These are phyloP conservation scores for Brachylomia viminalis DNA, from an alignment of 2,888 invertebrate genomes.

Conservation along the genomic window DNA sequence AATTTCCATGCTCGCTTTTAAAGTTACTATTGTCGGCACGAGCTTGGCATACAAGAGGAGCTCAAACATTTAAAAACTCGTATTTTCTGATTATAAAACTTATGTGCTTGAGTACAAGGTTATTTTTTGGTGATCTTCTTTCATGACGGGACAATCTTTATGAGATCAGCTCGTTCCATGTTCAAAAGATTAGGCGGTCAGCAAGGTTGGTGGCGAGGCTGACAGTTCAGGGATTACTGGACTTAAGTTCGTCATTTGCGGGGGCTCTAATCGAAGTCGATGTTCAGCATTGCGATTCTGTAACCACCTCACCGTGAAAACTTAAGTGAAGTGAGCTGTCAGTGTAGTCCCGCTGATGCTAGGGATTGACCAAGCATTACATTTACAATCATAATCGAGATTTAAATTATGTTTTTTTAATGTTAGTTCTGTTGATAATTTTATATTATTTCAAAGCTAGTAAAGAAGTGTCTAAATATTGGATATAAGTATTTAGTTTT, in stretches of 20 bases:
- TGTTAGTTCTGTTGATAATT: too few species aligned
- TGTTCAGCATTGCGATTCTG: too few species aligned
- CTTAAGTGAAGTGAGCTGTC: too few species aligned
- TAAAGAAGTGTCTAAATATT: too few species aligned
- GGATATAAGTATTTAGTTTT: too few species aligned
- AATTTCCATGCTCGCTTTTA: neutral
- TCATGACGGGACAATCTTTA: neutral
- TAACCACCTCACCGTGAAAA: too few species aligned
- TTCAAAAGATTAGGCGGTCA: constrained; percentile 1
- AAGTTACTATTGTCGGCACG: neutral
- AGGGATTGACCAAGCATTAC: too few species aligned
- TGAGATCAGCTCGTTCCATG: neutral
- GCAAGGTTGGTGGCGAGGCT: neutral
- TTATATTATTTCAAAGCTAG: too few species aligned
- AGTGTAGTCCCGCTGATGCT: too few species aligned
- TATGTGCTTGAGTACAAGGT: neutral
- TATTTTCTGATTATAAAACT: constrained; percentile 14
- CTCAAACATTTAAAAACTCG: constrained; percentile 4
- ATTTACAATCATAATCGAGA: too few species aligned
- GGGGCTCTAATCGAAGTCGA: neutral
- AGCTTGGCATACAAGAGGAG: neutral
- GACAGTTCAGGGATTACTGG: constrained; percentile 7
- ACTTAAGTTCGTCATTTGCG: neutral
- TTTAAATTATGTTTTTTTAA: too few species aligned
- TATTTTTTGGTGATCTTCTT: neutral